Conservation (phyloP, 2,797 vertebrate genomes). For the Chrysocyon brachyurus region DNA sequence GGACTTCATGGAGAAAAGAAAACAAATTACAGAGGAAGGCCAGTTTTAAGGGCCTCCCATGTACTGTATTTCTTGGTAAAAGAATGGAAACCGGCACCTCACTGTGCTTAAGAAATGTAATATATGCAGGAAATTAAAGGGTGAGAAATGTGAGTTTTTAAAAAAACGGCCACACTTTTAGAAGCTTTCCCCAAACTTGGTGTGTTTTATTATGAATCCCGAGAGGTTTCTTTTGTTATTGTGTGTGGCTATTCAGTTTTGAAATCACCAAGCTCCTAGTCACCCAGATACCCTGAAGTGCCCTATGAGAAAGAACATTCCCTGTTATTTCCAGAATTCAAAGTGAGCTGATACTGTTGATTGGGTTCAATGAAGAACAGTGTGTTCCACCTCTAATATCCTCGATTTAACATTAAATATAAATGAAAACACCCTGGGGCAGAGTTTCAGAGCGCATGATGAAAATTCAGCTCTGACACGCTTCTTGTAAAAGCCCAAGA, state of each 20-base stretch:
- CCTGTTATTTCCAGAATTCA: conserved; percentile 73
- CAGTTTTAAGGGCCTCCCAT: conserved; percentile 48
- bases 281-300: conserved; percentile 68
- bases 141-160: conserved; percentile 25
- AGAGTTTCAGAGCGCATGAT: conserved; percentile 74
- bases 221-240: conserved; percentile 61
- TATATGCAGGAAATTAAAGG: conserved; percentile 69
- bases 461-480: conserved; percentile 73
- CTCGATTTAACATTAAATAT: conserved; percentile 79
- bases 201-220: conserved; percentile 68
- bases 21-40: conserved; percentile 69
- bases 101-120: conserved; percentile 65
- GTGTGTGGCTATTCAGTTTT: conserved; percentile 64
- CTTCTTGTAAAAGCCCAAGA: conserved; percentile 78
- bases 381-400: conserved; percentile 74
- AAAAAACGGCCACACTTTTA: neutral
- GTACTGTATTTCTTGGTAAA: conserved; percentile 62
- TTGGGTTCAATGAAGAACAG: conserved; percentile 73
- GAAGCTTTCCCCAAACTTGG: conserved; percentile 20
- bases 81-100: conserved; percentile 65
- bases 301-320: conserved; percentile 77
- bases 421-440: conserved; percentile 76
- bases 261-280: conserved; percentile 67
- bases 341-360: conserved; percentile 70
- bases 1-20: conserved; percentile 52